Conservation (phyloP, 2,888 invertebrate genomes). For the Clitarchus hookeri region DNA sequence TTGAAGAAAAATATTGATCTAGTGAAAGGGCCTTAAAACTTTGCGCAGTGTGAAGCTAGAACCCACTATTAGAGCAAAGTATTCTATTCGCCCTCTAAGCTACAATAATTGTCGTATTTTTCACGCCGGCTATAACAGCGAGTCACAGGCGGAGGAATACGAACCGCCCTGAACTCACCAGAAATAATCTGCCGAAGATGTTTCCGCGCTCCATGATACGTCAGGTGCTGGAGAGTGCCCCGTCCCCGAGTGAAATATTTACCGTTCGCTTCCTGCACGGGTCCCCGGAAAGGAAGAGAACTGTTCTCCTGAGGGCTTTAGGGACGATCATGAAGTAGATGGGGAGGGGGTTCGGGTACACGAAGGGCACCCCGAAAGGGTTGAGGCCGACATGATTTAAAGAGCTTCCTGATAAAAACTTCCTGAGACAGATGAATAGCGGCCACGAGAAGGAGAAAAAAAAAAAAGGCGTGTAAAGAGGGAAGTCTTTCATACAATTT, state of each 20-base stretch:
- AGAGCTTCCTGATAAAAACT: slow-evolving; percentile 4
- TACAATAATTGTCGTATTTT: too few relatives aligned
- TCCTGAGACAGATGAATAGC: neutral
- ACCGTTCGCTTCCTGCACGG: neutral
- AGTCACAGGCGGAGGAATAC: too few relatives aligned
- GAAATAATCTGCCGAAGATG: neutral
- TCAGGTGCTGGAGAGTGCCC: neutral
- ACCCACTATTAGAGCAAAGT: too few relatives aligned
- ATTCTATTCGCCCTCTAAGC: too few relatives aligned
- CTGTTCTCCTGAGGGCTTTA: neutral
- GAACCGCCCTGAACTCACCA: neutral
- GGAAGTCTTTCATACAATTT: slow-evolving; percentile 14
- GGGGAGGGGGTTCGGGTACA: neutral
- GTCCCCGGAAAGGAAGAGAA: neutral
- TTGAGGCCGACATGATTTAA: slow-evolving; percentile 4
- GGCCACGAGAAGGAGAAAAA: neutral
- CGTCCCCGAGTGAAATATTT: too few relatives aligned
- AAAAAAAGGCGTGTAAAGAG: slow-evolving; percentile 3
- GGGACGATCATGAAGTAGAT: neutral
- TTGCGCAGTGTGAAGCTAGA: too few relatives aligned
- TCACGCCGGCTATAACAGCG: too few relatives aligned
- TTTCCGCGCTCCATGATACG: neutral
- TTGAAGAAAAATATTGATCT: too few relatives aligned
- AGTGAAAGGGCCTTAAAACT: too few relatives aligned
- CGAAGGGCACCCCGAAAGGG: slow-evolving; percentile 1